Base-by-base conservation (phyloP, 2,797 vertebrate genomes). In the Poliocrania exsul region DNA sequence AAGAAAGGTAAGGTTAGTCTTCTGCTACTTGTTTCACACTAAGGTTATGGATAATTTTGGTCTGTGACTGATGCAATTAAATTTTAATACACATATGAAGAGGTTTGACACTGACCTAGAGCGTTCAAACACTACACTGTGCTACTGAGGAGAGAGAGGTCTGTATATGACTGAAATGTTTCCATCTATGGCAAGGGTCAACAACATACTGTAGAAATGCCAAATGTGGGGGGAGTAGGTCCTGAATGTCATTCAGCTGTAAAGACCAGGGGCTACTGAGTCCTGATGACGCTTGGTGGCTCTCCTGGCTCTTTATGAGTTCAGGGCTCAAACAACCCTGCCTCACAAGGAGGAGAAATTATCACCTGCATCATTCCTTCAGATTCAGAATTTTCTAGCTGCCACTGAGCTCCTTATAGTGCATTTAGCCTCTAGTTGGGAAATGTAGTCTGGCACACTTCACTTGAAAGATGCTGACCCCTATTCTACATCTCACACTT, bases 401-500 rank as follows among this genome's bases (percentile, higher is more conserved):
- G 35, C 66, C 42, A 21, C 38, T 47, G 44, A 67, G 54, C 50
- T 81, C 29, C 44, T 80, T 80, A 23, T 51, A 66, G 46, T 46
- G 38, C n/a, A 26, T 33, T 88, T 60, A 67, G 56, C 33, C 49
- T 73, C 37, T 77, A 2, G 5, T 5, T 33, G 33, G 26, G 24
- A 46, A 67, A 46, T 5, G 13, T 47, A 65, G 54, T 84, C 86
- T 82, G 64, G 28, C 81, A 80, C 44, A 29, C 16, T 65, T 50
- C 33, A 60, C 29, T 92, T 73, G 37, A 56, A 87, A 94, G 56
- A 64, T 81, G 56, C 71, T 96, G 81, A 89, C 33, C 89, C 46
- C 29, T 42, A n/a, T 85, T 77, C 64, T 83, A 31, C 74, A 89
- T 64, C 75, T 95, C 86, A 85, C 56, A 65, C 79, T 95, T 95